Evolutionary conservation across 2,888 invertebrate genomes (phyloP).

Genomic region (Nephrotoma appendiculata): DNA sequence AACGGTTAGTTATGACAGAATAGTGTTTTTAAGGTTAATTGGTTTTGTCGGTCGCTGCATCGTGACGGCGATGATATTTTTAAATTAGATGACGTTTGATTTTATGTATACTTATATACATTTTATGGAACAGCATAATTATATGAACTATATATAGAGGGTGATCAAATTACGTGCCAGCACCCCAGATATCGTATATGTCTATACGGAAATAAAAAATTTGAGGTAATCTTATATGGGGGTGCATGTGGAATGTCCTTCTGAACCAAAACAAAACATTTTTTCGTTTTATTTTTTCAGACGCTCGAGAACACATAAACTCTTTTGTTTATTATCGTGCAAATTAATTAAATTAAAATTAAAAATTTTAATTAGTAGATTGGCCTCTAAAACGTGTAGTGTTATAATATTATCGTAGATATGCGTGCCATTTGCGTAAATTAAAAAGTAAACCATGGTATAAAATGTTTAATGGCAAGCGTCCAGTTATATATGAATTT

Average conservation of each 20-base stretch:
- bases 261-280: not conserved
- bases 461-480: not conserved
- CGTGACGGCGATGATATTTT: not conserved
- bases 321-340: not conserved
- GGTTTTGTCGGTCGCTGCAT: not conserved
- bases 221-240: not conserved
- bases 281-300: not conserved
- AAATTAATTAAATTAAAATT: not conserved
- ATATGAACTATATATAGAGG: not conserved
- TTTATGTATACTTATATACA: not conserved
- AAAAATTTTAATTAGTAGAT: not conserved
- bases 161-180: not conserved
- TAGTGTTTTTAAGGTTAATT: not conserved
- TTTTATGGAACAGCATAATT: not conserved
- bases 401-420: not conserved
- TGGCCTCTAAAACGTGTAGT: not conserved
- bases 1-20: not conserved
- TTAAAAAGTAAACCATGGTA: not conserved
- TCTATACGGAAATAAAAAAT: no score
- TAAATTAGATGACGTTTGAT: not conserved
- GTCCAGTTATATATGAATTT: no score
- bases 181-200: no score
- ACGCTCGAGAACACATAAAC: not conserved
- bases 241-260: not conserved
- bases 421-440: not conserved